These are phyloP conservation scores for Cryptotermes secundus DNA, from an alignment of 1,140 invertebrate genomes.

Conservation along the genomic window DNA sequence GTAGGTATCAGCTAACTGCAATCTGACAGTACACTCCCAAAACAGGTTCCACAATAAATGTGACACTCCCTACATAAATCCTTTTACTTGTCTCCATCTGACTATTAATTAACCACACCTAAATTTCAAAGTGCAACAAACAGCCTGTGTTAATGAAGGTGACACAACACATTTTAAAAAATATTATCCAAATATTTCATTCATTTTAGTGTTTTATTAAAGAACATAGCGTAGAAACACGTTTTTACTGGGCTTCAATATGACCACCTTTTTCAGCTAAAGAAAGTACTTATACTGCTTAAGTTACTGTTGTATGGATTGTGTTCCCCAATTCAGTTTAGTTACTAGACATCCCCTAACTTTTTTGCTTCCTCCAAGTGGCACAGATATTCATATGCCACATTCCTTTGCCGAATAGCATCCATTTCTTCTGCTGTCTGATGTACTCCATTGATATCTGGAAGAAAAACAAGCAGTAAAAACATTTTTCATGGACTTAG, in stretches of 20 bases:
- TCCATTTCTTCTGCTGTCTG: slow-evolving; percentile 57
- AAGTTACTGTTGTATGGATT: background rate
- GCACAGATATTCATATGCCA: slow-evolving; percentile 82
- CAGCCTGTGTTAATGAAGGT: background rate
- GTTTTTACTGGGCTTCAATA: no score
- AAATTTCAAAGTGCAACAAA: background rate
- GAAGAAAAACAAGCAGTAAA: background rate
- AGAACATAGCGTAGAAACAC: no score
- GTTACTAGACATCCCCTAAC: slow-evolving; percentile 47
- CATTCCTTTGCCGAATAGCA: slow-evolving; percentile 66
- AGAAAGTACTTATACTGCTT: no score
- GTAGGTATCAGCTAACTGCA: no score
- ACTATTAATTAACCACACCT: background rate
- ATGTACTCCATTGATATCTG: background rate
- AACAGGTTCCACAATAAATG: no score
- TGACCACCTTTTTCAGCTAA: no score
- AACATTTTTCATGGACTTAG: no score
- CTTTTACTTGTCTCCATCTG: background rate
- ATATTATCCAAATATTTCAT: no score
- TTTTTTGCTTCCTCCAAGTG: slow-evolving; percentile 79
- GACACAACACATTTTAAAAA: no score
- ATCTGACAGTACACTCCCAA: no score
- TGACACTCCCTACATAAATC: background rate
- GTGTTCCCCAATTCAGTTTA: background rate
- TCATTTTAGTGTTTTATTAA: no score